phyloP scores from a whole-genome alignment of 2,888 invertebrate genomes.

The Pseudeuparius sepicola region DNA sequence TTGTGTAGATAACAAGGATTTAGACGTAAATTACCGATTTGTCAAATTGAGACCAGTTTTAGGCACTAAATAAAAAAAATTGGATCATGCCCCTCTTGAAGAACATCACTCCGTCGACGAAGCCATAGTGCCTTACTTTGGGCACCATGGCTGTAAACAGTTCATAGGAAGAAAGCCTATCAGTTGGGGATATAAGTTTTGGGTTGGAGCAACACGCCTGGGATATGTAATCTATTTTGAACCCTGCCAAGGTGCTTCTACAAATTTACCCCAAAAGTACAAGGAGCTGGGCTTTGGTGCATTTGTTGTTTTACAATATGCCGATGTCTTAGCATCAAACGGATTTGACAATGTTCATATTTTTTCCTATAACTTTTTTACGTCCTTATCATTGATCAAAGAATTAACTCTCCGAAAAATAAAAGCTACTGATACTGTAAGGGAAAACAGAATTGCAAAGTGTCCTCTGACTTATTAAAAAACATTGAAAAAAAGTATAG shows the following conservation, averaged over 20 bases:
- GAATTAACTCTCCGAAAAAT: constrained; percentile 3
- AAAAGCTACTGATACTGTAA: too few species aligned
- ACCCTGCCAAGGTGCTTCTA: too few species aligned
- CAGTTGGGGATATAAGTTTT: constrained; percentile 27
- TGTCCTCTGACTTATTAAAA: too few species aligned
- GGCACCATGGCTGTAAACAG: constrained; percentile 28
- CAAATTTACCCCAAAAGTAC: constrained; percentile 1
- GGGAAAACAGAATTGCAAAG: too few species aligned
- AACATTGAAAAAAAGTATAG: background rate
- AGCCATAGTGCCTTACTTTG: constrained; percentile 33
- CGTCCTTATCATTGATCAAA: background rate
- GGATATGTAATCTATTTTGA: constrained; percentile 27
- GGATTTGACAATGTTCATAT: constrained; percentile 4
- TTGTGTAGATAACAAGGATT: constrained; percentile 25
- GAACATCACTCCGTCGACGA: constrained; percentile 31
- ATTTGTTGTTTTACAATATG: too few species aligned
- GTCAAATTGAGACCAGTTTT: constrained; percentile 28
- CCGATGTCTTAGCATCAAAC: constrained; percentile 2
- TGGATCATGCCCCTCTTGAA: constrained; percentile 25
- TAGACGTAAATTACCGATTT: constrained; percentile 26
- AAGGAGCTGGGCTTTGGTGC: background rate
- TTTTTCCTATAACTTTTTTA: constrained; percentile 3
- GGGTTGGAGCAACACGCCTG: constrained; percentile 24
- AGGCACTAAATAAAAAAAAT: constrained; percentile 25
- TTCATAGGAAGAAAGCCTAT: constrained; percentile 26